Evolutionary conservation across 1,140 invertebrate species (phyloP).

Genomic region (Drosophila ironensis): DNA sequence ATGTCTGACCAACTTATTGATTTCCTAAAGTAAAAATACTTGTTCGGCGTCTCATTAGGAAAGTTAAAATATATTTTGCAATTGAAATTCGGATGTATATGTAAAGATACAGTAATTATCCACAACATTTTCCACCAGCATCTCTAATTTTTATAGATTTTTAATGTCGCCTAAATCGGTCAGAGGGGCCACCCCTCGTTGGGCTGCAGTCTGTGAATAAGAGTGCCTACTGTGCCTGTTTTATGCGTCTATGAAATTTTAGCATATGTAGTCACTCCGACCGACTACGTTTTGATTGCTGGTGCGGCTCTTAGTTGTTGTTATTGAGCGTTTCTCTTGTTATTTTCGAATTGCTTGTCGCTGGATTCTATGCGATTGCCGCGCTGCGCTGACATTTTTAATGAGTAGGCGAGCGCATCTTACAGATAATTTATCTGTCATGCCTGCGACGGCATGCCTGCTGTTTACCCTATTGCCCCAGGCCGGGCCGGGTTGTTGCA

Average conservation of each 20-base stretch:
- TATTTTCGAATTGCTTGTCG: constrained; percentile 28
- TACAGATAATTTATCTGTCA: constrained; percentile 53
- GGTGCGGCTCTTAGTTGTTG: background rate
- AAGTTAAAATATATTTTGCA: no score
- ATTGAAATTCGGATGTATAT: background rate
- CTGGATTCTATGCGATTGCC: constrained; percentile 3
- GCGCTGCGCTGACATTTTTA: constrained; percentile 52
- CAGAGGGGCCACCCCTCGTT: background rate
- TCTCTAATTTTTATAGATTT: background rate
- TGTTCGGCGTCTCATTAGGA: no score
- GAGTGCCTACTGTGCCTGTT: constrained; percentile 15
- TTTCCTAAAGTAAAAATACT: no score
- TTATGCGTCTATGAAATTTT: constrained; percentile 18
- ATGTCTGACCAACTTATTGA: no score
- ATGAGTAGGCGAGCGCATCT: constrained; percentile 62
- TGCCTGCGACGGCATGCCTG: constrained; percentile 4
- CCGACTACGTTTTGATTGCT: constrained; percentile 16
- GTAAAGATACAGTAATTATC: background rate
- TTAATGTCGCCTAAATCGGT: background rate
- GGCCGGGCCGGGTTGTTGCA: background rate
- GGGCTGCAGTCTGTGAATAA: background rate
- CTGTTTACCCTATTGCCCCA: background rate
- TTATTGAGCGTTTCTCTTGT: constrained; percentile 18
- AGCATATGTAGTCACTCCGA: constrained; percentile 16
- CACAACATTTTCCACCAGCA: no score